These are phyloP conservation scores for Ploceus nigricollis DNA, from an alignment of 2,113 vertebrate genomes.

Conservation along the genomic window DNA sequence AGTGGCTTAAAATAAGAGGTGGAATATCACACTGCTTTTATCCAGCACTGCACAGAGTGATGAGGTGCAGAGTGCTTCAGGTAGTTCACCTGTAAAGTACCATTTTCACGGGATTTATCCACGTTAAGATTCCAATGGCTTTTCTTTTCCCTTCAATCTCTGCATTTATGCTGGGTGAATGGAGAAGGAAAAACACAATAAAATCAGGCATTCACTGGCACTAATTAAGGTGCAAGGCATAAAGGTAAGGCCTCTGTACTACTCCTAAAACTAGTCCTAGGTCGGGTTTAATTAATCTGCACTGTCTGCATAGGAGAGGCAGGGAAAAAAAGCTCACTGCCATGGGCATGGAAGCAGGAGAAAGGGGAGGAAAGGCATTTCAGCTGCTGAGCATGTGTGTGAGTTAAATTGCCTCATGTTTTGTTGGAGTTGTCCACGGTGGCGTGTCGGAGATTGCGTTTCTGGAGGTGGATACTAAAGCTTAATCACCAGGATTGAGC, in stretches of 20 bases:
- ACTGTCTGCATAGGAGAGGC: neutral
- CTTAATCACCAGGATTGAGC: slow-evolving; percentile 19
- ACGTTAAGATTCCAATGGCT: neutral
- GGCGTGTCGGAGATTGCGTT: neutral
- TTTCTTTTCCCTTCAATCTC: neutral
- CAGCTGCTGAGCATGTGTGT: slow-evolving; percentile 15
- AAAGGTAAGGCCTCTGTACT: neutral
- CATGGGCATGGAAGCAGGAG: neutral
- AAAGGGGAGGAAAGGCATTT: neutral
- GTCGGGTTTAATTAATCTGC: neutral
- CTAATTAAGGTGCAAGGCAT: neutral
- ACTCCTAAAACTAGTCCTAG: neutral
- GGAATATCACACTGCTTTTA: neutral
- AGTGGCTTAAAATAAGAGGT: neutral
- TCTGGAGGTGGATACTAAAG: neutral
- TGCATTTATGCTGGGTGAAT: neutral
- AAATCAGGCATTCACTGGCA: neutral
- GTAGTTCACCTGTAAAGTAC: neutral
- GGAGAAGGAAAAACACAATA: neutral
- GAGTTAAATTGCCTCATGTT: neutral
- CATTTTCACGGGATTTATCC: neutral
- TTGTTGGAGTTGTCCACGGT: neutral
- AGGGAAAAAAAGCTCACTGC: neutral
- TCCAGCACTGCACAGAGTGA: neutral
- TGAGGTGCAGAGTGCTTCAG: neutral